Conservation (phyloP, 2,113 vertebrate genomes). For the Pontoporia blainvillei region DNA sequence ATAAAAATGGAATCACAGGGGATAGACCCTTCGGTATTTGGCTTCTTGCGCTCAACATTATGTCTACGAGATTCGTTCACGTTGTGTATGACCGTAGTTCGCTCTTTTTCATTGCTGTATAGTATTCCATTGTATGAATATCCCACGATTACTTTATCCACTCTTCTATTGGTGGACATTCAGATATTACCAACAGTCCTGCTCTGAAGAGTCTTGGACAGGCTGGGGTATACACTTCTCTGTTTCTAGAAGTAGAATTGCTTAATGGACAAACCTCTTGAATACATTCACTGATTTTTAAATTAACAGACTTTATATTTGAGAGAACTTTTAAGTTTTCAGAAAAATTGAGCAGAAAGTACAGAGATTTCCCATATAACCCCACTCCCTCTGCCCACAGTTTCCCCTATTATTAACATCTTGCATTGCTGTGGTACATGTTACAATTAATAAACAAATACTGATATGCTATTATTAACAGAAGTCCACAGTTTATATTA, state of each 20-base stretch:
- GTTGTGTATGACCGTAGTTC: neutral
- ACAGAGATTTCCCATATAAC: neutral
- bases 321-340: neutral
- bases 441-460: neutral
- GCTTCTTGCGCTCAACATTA: neutral
- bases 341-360: neutral
- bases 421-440: neutral
- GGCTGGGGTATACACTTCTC: neutral
- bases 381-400: neutral
- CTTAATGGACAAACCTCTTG: neutral
- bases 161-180: neutral
- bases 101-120: neutral
- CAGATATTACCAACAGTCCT: neutral
- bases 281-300: neutral
- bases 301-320: neutral
- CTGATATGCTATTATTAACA: neutral
- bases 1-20: neutral
- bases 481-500: neutral
- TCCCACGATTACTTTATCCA: neutral
- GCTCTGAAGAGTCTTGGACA: neutral
- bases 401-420: neutral
- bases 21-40: neutral
- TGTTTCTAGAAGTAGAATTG: neutral
- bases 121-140: neutral
- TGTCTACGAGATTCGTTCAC: neutral